Conservation (phyloP, 2,797 vertebrate species). For the Cryptoprocta ferox region DNA sequence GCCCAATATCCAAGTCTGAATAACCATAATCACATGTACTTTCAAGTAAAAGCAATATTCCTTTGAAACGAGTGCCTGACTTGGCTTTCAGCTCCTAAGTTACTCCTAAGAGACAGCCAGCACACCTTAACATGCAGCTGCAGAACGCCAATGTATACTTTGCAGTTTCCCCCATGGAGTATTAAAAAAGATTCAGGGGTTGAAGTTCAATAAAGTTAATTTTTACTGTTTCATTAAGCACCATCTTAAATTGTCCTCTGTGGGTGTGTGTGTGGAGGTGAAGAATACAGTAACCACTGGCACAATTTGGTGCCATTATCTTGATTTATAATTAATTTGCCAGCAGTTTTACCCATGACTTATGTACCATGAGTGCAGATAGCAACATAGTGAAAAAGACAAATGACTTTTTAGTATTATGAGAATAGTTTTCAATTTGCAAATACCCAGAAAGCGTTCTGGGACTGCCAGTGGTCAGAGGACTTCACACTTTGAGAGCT, state of each 20-base stretch:
- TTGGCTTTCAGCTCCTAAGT: neutral
- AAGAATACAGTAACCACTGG: neutral
- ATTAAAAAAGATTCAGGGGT: neutral
- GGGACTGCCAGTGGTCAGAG: neutral
- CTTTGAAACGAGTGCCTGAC: neutral
- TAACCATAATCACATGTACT: neutral
- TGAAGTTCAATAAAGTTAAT: neutral
- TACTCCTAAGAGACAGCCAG: neutral
- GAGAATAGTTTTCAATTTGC: constrained; percentile 6
- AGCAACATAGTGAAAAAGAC: neutral
- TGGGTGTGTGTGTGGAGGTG: neutral
- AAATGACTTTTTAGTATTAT: neutral
- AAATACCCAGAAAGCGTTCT: neutral
- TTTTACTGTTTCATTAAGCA: neutral
- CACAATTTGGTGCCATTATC: neutral
- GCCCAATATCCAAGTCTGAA: neutral
- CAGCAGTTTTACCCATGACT: neutral
- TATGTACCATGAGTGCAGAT: neutral
- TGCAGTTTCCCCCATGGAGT: neutral
- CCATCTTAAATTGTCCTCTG: neutral
- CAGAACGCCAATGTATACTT: neutral
- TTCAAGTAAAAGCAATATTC: neutral
- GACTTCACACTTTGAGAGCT: neutral
- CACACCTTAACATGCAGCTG: neutral
- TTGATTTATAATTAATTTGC: neutral